Percentiles rank a stretch among this genome's conserved stretches.
These are phyloP conservation scores for Potamilus streckersoni DNA, from an alignment of 1,140 invertebrate genomes.

Conservation along the genomic window DNA sequence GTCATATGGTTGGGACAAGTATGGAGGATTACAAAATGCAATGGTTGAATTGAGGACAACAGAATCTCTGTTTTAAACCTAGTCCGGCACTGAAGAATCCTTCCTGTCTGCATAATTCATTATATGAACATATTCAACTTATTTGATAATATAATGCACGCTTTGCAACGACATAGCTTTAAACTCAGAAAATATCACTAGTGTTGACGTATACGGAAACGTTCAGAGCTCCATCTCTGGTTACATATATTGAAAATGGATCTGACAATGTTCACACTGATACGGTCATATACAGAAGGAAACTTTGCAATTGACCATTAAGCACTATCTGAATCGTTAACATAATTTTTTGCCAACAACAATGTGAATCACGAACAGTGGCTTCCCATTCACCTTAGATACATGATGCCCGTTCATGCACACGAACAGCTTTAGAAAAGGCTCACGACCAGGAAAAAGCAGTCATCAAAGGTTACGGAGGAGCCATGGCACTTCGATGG, in stretches of 20 bases:
- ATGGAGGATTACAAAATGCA: slow-evolving; percentile 27
- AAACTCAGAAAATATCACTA: background rate
- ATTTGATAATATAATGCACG: slow-evolving; percentile 28
- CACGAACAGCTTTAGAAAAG: slow-evolving; percentile 46
- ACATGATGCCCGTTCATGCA: slow-evolving; percentile 14
- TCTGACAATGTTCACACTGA: slow-evolving; percentile 4
- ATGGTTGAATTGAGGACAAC: slow-evolving; percentile 24
- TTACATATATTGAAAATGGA: background rate
- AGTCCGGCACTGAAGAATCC: slow-evolving; percentile 33
- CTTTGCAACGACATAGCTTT: background rate
- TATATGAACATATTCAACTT: slow-evolving; percentile 21
- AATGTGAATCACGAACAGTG: slow-evolving; percentile 25
- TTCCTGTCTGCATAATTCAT: slow-evolving; percentile 31
- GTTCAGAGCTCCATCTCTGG: slow-evolving; percentile 6
- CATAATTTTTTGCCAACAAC: slow-evolving; percentile 22
- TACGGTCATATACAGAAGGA: slow-evolving; percentile 5
- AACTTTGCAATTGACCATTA: slow-evolving; percentile 1
- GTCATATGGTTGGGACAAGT: slow-evolving; percentile 41
- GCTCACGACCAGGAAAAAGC: slow-evolving; percentile 44
- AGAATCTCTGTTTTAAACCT: slow-evolving; percentile 30
- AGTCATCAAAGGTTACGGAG: slow-evolving; percentile 44
- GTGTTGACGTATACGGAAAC: background rate
- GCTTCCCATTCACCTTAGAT: slow-evolving; percentile 29
- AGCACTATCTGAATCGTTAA: background rate
- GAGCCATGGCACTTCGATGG: slow-evolving; percentile 6